Evolutionary conservation across 2,888 invertebrate genomes (phyloP).

Genomic region (Mantis religiosa): DNA sequence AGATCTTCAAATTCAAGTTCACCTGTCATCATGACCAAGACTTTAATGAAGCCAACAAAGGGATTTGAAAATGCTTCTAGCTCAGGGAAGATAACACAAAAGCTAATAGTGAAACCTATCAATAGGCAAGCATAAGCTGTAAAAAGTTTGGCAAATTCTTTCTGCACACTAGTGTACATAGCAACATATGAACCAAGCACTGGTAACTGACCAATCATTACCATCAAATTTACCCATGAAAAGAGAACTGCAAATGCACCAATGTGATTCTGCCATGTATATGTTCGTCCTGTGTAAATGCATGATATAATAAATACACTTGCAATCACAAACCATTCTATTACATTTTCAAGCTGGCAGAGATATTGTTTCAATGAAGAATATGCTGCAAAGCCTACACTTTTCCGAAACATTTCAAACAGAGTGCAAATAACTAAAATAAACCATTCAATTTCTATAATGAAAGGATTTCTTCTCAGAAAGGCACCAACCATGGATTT

Average conservation of each 20-base stretch:
- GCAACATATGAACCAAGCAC: conserved; percentile 86
- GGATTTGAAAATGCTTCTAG: conserved; percentile 79
- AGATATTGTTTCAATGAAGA: conserved; percentile 77
- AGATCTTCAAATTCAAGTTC: conserved; percentile 67
- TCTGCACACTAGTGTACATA: conserved; percentile 84
- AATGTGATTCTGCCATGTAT: conserved; percentile 82
- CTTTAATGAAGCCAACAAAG: conserved; percentile 78
- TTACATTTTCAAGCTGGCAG: conserved; percentile 77
- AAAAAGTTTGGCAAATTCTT: conserved; percentile 80
- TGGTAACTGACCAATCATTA: conserved; percentile 81
- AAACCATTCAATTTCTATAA: conserved; percentile 82
- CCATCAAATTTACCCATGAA: conserved; percentile 86
- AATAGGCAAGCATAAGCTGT: conserved; percentile 80
- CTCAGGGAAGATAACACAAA: conserved; percentile 78
- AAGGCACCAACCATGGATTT: conserved; percentile 73
- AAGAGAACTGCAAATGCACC: conserved; percentile 81
- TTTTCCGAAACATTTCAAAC: conserved; percentile 74
- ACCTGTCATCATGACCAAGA: conserved; percentile 86
- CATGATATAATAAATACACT: conserved; percentile 81
- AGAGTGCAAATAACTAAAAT: conserved; percentile 72
- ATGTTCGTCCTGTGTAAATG: conserved; percentile 70
- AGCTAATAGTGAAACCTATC: conserved; percentile 82
- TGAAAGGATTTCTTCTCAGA: conserved; percentile 67
- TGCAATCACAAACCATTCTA: conserved; percentile 82
- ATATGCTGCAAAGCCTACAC: conserved; percentile 78